Evolutionary conservation across 2,797 vertebrate genomes (phyloP), one percentile per base, ranked within the genome.

Genomic region (Peromyscus aztecus): DNA sequence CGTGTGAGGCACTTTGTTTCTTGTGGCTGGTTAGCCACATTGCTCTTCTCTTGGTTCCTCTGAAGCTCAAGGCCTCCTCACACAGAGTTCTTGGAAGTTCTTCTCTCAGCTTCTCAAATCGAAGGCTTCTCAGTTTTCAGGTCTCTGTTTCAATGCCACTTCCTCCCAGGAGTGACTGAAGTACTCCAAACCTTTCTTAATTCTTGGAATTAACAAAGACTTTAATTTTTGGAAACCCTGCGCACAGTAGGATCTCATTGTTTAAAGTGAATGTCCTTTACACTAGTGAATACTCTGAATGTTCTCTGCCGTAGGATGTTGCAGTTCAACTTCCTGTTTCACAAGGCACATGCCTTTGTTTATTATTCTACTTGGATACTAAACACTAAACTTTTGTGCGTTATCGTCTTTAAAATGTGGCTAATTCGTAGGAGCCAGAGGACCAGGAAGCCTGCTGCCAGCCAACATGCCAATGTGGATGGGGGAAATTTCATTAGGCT

Each of bases 361-460:
- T 55, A 14, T 63, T 78, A 55, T 52, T 83, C 55, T 59, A 4
- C 55, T 88, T 43, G 2, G n/a, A 43, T 63, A 34, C 17, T 34
- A 63, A 43, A 9, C 5, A 85, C 73, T 88, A 69, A 65, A 61
- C 40, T 46, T n/a, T 37, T 40, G 27, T 89, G 55, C 29, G 55
- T 52, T 83, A 23, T 34, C 29, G 59, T 80, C 71, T 46, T 73
- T 46, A 92, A 46, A 84, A 75, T 90, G 19, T 63, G 63, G 10
- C 63, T 91, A 93, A 69, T 95, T 96, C 69, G 13, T 86, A 52
- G 16, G 19, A 85, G 31, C 31, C 43, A 85, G 63, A 67, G 83
- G 31, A n/a, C 31, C 43, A 65, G 61, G 19, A 86, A 69, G 46
- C 31, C 63, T 69, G 63, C 46, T 69, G 31, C 83, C 46, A 52